Conservation (phyloP, 2,113 vertebrate genomes). For the Menura novaehollandiae region DNA sequence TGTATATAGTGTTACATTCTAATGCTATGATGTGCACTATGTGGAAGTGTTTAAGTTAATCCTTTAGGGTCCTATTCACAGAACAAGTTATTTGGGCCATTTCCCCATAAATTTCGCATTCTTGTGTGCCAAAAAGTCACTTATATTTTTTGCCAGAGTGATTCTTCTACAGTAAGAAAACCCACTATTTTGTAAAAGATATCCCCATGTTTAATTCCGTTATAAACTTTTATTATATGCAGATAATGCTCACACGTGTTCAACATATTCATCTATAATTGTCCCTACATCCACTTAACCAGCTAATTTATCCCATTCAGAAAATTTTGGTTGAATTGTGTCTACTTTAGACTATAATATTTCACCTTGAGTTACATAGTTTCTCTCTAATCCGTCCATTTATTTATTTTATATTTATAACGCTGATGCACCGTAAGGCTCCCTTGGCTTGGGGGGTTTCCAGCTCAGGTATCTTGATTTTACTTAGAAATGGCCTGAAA, state of each 20-base stretch:
- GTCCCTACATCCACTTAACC: background rate
- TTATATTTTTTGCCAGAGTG: constrained; percentile 6
- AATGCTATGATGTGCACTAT: constrained; percentile 55
- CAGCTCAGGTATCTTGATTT: background rate
- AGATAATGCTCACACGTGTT: constrained; percentile 7
- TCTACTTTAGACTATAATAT: background rate
- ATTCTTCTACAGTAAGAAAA: background rate
- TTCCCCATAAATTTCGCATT: constrained; percentile 61
- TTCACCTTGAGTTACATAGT: background rate
- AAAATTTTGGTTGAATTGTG: background rate
- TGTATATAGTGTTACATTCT: constrained; percentile 62
- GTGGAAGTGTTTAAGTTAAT: constrained; percentile 69
- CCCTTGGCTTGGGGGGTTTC: background rate
- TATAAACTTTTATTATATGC: background rate
- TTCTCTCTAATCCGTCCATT: background rate
- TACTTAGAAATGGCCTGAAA: background rate
- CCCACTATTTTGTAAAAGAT: background rate
- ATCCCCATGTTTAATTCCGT: background rate
- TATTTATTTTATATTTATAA: background rate
- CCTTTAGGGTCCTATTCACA: constrained; percentile 57
- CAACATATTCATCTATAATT: background rate
- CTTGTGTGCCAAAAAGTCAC: constrained; percentile 19
- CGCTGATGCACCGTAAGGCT: background rate
- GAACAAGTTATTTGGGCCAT: constrained; percentile 59
- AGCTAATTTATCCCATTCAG: background rate